Conservation (phyloP, 2,888 invertebrate species). For the Cordilura impudica region DNA sequence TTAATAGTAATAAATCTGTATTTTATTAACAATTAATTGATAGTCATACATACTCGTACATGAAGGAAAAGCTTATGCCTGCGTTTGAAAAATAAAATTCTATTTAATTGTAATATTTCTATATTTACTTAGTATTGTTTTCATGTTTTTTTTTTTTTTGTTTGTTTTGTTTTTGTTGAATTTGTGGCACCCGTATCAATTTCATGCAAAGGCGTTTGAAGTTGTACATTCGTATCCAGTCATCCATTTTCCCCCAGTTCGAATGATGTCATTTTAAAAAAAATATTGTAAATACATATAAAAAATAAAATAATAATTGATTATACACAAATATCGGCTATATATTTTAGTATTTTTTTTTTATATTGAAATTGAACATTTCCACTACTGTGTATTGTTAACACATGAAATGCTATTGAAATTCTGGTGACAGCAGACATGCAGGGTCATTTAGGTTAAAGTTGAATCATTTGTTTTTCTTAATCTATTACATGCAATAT, state of each 20-base stretch:
- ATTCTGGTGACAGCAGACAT: constrained; percentile 71
- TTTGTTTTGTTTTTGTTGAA: neutral
- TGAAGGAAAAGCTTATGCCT: constrained; percentile 33
- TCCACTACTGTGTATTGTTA: neutral
- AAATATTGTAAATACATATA: too few species aligned
- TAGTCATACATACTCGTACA: too few species aligned
- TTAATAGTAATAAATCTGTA: constrained; percentile 63
- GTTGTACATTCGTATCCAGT: neutral
- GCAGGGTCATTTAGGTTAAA: constrained; percentile 74
- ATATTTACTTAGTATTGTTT: constrained; percentile 24
- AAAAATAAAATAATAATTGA: too few species aligned
- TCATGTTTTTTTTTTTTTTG: constrained; percentile 1
- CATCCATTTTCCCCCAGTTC: constrained; percentile 18
- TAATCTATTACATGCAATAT: neutral
- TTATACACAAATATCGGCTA: constrained; percentile 47
- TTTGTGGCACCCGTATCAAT: constrained; percentile 44
- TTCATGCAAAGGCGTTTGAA: constrained; percentile 51
- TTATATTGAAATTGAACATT: constrained; percentile 1
- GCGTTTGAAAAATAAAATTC: constrained; percentile 33
- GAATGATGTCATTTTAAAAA: constrained; percentile 53
- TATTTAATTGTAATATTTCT: constrained; percentile 27
- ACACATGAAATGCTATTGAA: constrained; percentile 16
- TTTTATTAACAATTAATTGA: constrained; percentile 64
- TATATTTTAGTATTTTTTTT: neutral
- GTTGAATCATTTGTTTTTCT: constrained; percentile 73